phyloP scores from a whole-genome alignment of 2,888 invertebrate genomes.

The Aethes cnicana region DNA sequence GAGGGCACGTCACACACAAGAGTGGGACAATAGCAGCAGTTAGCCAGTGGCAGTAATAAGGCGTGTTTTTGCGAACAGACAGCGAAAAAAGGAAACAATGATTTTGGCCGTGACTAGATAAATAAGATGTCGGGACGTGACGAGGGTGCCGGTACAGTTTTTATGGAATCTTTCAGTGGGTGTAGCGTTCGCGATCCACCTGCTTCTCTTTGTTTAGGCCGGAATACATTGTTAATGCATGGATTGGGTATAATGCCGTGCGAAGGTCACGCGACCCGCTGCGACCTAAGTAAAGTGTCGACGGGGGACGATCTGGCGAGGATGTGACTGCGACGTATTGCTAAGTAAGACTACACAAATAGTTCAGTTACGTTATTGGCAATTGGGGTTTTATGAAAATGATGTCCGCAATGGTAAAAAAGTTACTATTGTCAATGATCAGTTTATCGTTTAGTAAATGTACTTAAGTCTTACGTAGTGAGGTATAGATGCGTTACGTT shows the following conservation, averaged over 20 bases:
- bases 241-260: constrained; percentile 40
- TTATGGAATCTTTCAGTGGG: constrained; percentile 73
- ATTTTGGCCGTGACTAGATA: constrained; percentile 78
- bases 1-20: constrained; percentile 62
- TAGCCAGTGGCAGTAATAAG: constrained; percentile 70
- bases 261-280: constrained; percentile 27
- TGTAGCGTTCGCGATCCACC: constrained; percentile 55
- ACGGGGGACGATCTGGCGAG: constrained; percentile 24
- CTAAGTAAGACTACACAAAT: constrained; percentile 25
- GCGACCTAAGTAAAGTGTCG: constrained; percentile 25
- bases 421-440: not conserved
- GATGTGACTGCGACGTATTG: constrained; percentile 22
- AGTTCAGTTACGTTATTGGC: constrained; percentile 17
- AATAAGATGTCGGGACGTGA: constrained; percentile 78
- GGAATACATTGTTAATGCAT: constrained; percentile 65
- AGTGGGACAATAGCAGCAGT: constrained; percentile 66
- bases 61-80: constrained; percentile 66
- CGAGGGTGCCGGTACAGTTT: constrained; percentile 77
- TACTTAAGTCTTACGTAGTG: no score
- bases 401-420: no score
- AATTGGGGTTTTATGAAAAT: not conserved
- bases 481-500: no score
- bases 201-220: constrained; percentile 68
- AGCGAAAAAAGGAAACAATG: constrained; percentile 74
- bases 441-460: not conserved